Conservation (phyloP, 2,113 vertebrate genomes). For the Andinoacara biseriatus region DNA sequence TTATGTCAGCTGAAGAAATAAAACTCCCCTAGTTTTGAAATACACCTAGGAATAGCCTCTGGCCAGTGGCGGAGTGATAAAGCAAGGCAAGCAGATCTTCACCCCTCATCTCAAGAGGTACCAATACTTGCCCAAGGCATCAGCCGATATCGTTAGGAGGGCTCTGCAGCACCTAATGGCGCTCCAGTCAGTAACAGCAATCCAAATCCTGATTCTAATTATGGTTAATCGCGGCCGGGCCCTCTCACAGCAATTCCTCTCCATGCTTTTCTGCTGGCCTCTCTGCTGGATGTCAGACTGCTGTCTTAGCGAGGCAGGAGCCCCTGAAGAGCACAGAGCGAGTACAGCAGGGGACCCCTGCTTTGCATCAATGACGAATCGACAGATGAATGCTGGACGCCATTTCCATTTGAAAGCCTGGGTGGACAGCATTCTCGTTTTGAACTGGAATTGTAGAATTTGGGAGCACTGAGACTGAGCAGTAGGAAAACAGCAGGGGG, state of each 20-base stretch:
- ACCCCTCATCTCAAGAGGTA: slow-evolving; percentile 35
- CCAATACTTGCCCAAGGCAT: slow-evolving; percentile 51
- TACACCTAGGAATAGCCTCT: slow-evolving; percentile 42
- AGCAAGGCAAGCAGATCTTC: slow-evolving; percentile 51
- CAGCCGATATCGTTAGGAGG: slow-evolving; percentile 51
- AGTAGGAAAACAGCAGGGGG: neutral
- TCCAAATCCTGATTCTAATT: slow-evolving; percentile 68
- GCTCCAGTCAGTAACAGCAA: slow-evolving; percentile 45
- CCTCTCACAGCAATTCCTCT: slow-evolving; percentile 47
- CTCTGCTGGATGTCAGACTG: slow-evolving; percentile 56
- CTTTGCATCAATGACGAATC: slow-evolving; percentile 63
- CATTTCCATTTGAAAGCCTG: slow-evolving; percentile 76
- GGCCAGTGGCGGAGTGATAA: slow-evolving; percentile 51
- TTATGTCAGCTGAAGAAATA: slow-evolving; percentile 5
- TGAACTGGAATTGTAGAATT: slow-evolving; percentile 30
- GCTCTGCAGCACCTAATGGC: slow-evolving; percentile 37
- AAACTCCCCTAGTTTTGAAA: slow-evolving; percentile 35
- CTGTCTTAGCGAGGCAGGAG: slow-evolving; percentile 55
- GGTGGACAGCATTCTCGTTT: slow-evolving; percentile 38
- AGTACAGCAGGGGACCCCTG: slow-evolving; percentile 57
- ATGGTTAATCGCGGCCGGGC: slow-evolving; percentile 60
- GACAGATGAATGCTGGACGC: slow-evolving; percentile 9
- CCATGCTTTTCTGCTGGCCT: slow-evolving; percentile 22
- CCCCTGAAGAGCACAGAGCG: slow-evolving; percentile 48
- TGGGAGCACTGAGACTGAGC: slow-evolving; percentile 5